A percentile compares a stretch with the other conserved stretches of the same genome.
These are phyloP conservation scores for Yponomeuta cagnagella DNA, from an alignment of 2,888 invertebrate species.

Conservation along the genomic window DNA sequence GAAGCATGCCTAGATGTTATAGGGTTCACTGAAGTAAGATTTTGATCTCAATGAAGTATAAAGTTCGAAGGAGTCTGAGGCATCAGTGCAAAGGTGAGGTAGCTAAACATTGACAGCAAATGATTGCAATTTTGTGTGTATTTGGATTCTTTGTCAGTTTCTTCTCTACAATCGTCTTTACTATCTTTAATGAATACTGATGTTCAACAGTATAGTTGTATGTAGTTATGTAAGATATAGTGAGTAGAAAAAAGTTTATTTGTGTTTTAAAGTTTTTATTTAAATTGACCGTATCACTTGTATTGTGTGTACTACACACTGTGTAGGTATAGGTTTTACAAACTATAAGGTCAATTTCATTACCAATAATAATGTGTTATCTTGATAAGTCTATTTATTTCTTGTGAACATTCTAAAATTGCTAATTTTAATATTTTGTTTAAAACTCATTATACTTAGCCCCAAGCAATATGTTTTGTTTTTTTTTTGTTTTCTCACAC, in stretches of 20 bases:
- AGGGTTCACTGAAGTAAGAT: neutral
- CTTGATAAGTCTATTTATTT: neutral
- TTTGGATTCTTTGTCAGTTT: too few relatives aligned
- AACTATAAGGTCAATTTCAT: neutral
- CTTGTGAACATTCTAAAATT: neutral
- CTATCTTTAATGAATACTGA: too few relatives aligned
- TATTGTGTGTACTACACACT: too few relatives aligned
- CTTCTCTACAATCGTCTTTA: too few relatives aligned
- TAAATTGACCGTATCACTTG: neutral
- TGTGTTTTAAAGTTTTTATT: neutral
- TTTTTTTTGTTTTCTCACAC: neutral
- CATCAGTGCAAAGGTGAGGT: too few relatives aligned
- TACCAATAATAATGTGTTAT: neutral
- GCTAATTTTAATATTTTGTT: neutral
- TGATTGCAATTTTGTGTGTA: too few relatives aligned
- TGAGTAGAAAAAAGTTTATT: neutral
- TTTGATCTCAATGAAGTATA: too few relatives aligned
- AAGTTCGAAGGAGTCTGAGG: too few relatives aligned
- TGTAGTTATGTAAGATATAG: neutral
- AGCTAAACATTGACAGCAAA: too few relatives aligned
- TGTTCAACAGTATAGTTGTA: too few relatives aligned
- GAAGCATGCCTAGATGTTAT: conserved; percentile 24
- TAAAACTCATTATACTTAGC: neutral
- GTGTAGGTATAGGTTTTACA: neutral
- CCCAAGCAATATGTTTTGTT: neutral